Conservation (phyloP, 2,113 vertebrate genomes). For the Phoxinus phoxinus region DNA sequence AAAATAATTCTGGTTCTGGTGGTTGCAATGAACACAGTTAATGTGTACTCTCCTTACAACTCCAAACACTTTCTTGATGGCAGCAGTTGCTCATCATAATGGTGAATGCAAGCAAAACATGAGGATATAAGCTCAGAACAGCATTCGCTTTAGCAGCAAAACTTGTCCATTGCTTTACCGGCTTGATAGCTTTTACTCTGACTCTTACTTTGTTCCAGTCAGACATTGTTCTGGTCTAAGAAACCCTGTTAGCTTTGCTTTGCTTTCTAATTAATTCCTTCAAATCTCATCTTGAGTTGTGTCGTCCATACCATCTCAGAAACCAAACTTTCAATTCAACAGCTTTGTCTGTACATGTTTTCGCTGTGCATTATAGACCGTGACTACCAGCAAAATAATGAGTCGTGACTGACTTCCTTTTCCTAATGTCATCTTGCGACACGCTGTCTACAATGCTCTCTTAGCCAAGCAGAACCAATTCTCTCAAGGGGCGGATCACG, state of each 20-base stretch:
- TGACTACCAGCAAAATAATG: neutral
- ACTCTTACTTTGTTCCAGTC: conserved; percentile 22
- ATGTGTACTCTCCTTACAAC: neutral
- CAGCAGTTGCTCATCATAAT: conserved; percentile 1
- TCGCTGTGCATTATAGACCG: neutral
- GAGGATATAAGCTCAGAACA: neutral
- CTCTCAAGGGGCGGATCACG: neutral
- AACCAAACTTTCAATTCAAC: neutral
- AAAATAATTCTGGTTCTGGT: neutral
- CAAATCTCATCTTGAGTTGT: conserved; percentile 6
- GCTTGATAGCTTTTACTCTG: conserved; percentile 25
- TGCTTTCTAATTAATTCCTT: neutral
- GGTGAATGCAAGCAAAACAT: conserved; percentile 19
- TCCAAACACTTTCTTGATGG: neutral
- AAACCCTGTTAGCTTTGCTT: neutral
- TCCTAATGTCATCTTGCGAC: neutral
- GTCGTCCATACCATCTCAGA: neutral
- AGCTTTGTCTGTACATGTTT: neutral
- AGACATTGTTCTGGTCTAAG: neutral
- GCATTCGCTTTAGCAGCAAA: conserved; percentile 4
- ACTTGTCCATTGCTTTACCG: neutral
- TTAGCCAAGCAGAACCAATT: conserved; percentile 34
- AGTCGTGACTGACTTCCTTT: conserved; percentile 39
- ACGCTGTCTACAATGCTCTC: neutral
- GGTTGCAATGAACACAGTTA: neutral